Percentiles rank a stretch among this genome's conserved stretches.
Evolutionary conservation across 2,797 vertebrate genomes (phyloP).

Genomic region (Rhabdomys pumilio): DNA sequence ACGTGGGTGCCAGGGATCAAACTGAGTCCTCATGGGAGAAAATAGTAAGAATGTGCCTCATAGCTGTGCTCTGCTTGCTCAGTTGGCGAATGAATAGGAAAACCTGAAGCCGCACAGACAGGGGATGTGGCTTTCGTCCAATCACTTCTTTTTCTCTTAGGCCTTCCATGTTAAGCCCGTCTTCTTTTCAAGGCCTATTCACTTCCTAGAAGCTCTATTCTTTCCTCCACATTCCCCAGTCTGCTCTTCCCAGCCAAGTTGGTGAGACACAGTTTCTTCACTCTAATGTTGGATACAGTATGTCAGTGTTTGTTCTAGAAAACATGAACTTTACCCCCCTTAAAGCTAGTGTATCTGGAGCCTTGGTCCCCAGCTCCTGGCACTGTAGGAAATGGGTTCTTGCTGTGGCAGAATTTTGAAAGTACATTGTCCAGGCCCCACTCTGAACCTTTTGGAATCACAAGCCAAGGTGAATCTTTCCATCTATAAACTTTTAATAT

Average conservation of each 20-base stretch:
- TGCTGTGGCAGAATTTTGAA: not conserved
- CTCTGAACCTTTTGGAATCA: not conserved
- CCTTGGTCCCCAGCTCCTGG: not conserved
- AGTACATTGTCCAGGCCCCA: not conserved
- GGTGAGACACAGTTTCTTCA: not conserved
- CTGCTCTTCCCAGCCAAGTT: not conserved
- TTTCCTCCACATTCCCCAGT: not conserved
- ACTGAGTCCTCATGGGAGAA: not conserved
- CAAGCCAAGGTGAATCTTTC: not conserved
- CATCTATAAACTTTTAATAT: not conserved
- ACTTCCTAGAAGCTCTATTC: not conserved
- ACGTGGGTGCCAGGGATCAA: not conserved
- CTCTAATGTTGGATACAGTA: accelerated
- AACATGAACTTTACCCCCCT: not conserved
- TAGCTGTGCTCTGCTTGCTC: not conserved
- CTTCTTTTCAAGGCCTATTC: not conserved
- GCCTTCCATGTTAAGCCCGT: not conserved
- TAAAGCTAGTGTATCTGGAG: not conserved
- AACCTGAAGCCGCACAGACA: not conserved
- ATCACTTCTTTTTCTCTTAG: not conserved
- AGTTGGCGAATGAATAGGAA: not conserved
- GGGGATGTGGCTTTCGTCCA: not conserved
- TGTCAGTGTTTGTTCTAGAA: not conserved
- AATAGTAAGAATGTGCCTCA: not conserved
- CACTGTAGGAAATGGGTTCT: not conserved